Evolutionary conservation across 2,797 vertebrate genomes (phyloP).

Genomic region (Percopsis omiscomaycus): DNA sequence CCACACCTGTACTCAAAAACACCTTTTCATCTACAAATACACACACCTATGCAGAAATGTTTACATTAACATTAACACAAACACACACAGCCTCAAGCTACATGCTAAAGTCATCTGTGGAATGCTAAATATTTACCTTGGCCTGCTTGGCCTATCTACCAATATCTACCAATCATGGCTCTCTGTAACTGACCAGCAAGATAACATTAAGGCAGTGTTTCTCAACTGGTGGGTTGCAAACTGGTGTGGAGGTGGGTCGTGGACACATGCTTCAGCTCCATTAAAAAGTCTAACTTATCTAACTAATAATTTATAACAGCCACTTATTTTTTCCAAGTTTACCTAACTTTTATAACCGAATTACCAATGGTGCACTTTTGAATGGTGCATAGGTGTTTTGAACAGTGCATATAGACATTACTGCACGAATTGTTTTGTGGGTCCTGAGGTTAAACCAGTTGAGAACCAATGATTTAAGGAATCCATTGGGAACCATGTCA

Average conservation of each 20-base stretch:
- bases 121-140: slow-evolving; percentile 81
- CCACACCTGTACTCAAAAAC: slow-evolving; percentile 4
- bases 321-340: too few species aligned
- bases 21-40: slow-evolving; percentile 19
- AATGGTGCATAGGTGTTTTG: too few species aligned
- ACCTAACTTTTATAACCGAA: too few species aligned
- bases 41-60: slow-evolving; percentile 1
- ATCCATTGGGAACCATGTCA: background rate
- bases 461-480: background rate
- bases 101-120: slow-evolving; percentile 59
- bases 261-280: too few species aligned
- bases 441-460: too few species aligned
- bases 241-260: too few species aligned
- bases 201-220: background rate
- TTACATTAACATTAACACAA: slow-evolving; percentile 4
- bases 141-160: slow-evolving; percentile 27
- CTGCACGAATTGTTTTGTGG: too few species aligned
- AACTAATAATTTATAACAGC: too few species aligned
- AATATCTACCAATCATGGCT: slow-evolving; percentile 49
- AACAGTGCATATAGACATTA: too few species aligned
- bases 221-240: too few species aligned
- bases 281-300: too few species aligned
- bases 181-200: slow-evolving; percentile 42
- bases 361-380: too few species aligned
- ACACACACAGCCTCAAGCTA: slow-evolving; percentile 37